phyloP scores from a whole-genome alignment of 1,140 invertebrate species.

The Temnothorax curvispinosus region DNA sequence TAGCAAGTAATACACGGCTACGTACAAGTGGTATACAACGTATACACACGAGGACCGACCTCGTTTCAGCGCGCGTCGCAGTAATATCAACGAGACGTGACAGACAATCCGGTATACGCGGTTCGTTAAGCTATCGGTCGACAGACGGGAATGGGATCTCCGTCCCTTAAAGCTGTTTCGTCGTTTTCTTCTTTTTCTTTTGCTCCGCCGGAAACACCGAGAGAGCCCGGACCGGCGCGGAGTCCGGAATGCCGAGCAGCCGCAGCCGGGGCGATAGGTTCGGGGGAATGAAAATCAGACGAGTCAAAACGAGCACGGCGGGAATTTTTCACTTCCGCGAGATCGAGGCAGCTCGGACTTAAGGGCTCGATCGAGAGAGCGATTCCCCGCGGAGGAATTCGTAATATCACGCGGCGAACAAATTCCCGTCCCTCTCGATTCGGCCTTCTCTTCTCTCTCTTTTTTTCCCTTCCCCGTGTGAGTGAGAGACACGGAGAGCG shows the following conservation, averaged over 20 bases:
- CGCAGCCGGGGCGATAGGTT: no score
- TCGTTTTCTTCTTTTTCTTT: neutral
- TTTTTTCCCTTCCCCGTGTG: neutral
- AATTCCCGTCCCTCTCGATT: neutral
- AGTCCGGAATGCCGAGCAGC: neutral
- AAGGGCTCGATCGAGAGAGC: neutral
- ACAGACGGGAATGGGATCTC: constrained; percentile 31
- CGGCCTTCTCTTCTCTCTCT: neutral
- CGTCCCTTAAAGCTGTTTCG: constrained; percentile 53
- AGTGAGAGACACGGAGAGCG: neutral
- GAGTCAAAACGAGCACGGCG: neutral
- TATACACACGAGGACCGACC: constrained; percentile 24
- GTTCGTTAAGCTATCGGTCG: constrained; percentile 31
- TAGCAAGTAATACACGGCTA: constrained; percentile 28
- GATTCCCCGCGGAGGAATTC: constrained; percentile 7
- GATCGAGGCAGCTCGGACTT: neutral
- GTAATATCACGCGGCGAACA: neutral
- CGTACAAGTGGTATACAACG: constrained; percentile 29
- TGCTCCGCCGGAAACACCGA: neutral
- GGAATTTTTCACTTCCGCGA: constrained; percentile 13
- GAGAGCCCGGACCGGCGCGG: neutral
- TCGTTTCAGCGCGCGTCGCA: constrained; percentile 1
- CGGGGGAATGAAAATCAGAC: constrained; percentile 4
- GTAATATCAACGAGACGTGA: constrained; percentile 52
- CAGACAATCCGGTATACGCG: neutral